Evolutionary conservation across 2,888 invertebrate genomes (phyloP).

Genomic region (Pristionchus mayeri): DNA sequence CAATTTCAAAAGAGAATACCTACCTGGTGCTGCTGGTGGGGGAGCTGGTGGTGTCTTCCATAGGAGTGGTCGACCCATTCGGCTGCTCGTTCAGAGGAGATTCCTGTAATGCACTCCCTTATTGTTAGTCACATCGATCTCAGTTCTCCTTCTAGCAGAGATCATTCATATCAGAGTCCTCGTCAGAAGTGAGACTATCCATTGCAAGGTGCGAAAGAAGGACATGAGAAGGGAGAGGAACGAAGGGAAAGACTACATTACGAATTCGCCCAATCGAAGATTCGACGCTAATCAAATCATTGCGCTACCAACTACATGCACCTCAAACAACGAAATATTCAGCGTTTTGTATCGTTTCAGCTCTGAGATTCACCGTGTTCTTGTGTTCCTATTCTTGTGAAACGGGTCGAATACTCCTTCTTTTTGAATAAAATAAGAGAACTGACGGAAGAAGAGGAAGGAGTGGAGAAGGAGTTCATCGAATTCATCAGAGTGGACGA

Average conservation of each 20-base stretch:
- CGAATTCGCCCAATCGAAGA: background rate
- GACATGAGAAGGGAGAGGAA: background rate
- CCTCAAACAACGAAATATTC: too few species aligned
- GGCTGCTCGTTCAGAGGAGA: conserved; percentile 23
- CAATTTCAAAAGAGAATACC: background rate
- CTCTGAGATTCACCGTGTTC: too few species aligned
- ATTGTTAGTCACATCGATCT: too few species aligned
- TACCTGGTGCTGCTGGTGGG: conserved; percentile 30
- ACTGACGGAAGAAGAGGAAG: background rate
- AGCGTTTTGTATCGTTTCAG: too few species aligned
- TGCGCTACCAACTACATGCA: too few species aligned
- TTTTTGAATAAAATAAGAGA: too few species aligned
- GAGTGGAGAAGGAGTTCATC: conserved; percentile 28
- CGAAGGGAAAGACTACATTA: background rate
- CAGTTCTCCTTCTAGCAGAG: too few species aligned
- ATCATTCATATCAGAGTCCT: too few species aligned
- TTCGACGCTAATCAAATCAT: conserved; percentile 10
- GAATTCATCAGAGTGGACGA: background rate
- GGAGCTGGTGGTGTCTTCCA: conserved; percentile 26
- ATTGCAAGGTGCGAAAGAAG: background rate
- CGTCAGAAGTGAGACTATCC: background rate
- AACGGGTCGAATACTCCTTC: too few species aligned
- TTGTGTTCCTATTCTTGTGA: too few species aligned
- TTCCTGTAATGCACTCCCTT: background rate
- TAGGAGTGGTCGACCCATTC: conserved; percentile 18